Conservation (phyloP, 1,140 invertebrate genomes). For the Magallana ariakensis region DNA sequence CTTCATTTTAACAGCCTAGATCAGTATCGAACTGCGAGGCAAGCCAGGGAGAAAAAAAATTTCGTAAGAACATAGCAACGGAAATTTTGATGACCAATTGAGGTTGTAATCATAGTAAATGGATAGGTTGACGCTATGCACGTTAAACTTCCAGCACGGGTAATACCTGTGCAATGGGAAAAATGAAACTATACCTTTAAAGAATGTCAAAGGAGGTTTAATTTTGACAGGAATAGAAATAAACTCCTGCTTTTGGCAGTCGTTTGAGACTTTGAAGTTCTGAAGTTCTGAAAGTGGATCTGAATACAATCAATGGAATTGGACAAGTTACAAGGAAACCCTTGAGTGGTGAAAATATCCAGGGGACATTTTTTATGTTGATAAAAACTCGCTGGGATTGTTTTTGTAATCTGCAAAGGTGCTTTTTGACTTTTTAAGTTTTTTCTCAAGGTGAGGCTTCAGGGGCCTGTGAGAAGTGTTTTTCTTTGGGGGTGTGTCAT, state of each 20-base stretch:
- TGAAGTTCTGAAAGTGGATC: conserved; percentile 31
- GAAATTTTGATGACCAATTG: conserved; percentile 7
- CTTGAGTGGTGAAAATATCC: neutral
- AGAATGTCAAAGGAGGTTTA: conserved; percentile 36
- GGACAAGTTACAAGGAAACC: conserved; percentile 27
- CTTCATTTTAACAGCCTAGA: neutral
- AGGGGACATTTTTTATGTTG: conserved; percentile 30
- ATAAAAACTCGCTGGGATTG: neutral
- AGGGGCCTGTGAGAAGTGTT: neutral
- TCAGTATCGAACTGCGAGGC: neutral
- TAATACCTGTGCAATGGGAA: neutral
- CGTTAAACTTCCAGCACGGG: conserved; percentile 3
- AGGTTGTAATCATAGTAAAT: neutral
- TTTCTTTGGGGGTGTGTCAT: neutral
- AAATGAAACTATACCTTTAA: conserved; percentile 32
- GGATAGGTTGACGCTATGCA: neutral
- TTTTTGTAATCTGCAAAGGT: neutral
- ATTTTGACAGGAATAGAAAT: conserved; percentile 26
- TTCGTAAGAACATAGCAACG: conserved; percentile 5
- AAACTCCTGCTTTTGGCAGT: conserved; percentile 23
- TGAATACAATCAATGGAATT: conserved; percentile 23
- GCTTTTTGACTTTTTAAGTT: conserved; percentile 31
- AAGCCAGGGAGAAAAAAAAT: neutral
- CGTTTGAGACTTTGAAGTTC: conserved; percentile 16
- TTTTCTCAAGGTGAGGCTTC: conserved; percentile 18